Conservation (phyloP, 2,888 invertebrate genomes). For the Leucophenga maculata region DNA sequence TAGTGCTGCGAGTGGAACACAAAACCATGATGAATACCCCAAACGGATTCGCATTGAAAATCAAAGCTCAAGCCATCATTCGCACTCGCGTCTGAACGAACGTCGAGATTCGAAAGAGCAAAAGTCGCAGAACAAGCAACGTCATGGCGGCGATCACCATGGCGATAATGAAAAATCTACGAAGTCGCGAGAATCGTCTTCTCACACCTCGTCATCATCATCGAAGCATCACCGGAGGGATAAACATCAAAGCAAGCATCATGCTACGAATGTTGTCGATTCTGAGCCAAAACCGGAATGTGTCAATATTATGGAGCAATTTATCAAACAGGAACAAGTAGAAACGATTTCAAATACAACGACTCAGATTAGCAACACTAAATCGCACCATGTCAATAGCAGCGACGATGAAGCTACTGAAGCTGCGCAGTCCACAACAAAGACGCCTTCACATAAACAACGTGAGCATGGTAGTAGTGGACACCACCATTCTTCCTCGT, state of each 20-base stretch:
- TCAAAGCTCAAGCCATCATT: constrained; percentile 44
- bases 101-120: constrained; percentile 60
- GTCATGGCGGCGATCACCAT: constrained; percentile 70
- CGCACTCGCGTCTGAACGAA: constrained; percentile 47
- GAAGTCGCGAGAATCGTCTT: constrained; percentile 39
- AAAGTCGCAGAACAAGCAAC: constrained; percentile 70
- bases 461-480: constrained; percentile 56
- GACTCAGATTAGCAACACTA: not conserved
- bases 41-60: constrained; percentile 68
- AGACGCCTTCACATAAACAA: constrained; percentile 45
- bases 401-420: constrained; percentile 54
- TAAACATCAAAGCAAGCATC: constrained; percentile 54
- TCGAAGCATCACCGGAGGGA: constrained; percentile 58
- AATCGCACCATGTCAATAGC: constrained; percentile 40
- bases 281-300: constrained; percentile 22
- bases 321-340: constrained; percentile 11
- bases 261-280: constrained; percentile 27
- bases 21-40: constrained; percentile 62
- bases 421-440: constrained; percentile 29
- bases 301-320: constrained; percentile 26
- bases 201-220: constrained; percentile 30
- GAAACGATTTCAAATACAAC: constrained; percentile 18
- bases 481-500: constrained; percentile 62
- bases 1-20: constrained; percentile 42
- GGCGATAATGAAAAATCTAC: constrained; percentile 25